Percentiles rank a stretch among this genome's conserved stretches.
Conservation (phyloP, 2,113 vertebrate genomes). For the Silurus glanis region DNA sequence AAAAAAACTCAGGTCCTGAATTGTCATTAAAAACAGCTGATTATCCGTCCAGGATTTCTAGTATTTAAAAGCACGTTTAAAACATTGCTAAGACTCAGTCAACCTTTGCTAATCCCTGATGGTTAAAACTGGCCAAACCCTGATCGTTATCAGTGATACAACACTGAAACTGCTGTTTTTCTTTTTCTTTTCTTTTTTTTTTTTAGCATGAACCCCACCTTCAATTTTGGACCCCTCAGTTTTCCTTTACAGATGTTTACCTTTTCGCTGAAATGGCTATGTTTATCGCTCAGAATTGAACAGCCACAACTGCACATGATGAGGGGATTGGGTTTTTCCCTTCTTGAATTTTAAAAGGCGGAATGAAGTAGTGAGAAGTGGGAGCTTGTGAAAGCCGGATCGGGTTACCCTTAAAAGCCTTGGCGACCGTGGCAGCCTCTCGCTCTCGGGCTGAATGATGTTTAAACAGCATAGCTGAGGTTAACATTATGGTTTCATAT, state of each 20-base stretch:
- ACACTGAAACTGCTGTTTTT: constrained; percentile 57
- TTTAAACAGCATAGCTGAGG: constrained; percentile 66
- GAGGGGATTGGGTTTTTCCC: constrained; percentile 23
- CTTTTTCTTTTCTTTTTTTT: constrained; percentile 60
- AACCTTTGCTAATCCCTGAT: constrained; percentile 51
- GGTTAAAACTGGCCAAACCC: constrained; percentile 62
- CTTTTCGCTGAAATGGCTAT: constrained; percentile 70
- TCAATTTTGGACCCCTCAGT: constrained; percentile 51
- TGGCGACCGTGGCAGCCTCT: constrained; percentile 65
- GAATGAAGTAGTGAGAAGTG: constrained; percentile 50
- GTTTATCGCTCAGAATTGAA: constrained; percentile 69
- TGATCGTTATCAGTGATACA: constrained; percentile 64
- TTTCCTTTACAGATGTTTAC: constrained; percentile 69
- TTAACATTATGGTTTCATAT: constrained; percentile 66
- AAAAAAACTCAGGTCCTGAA: not conserved
- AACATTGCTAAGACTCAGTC: not conserved
- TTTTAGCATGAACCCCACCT: constrained; percentile 39
- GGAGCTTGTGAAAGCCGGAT: constrained; percentile 65
- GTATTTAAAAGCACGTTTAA: not conserved
- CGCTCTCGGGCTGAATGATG: constrained; percentile 61
- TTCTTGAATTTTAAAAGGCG: constrained; percentile 51
- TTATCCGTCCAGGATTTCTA: not conserved
- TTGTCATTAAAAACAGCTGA: constrained; percentile 2
- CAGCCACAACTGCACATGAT: constrained; percentile 40
- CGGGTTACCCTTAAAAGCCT: constrained; percentile 76